Conservation (phyloP, 2,797 vertebrate species). For the Phoeniculus purpureus region DNA sequence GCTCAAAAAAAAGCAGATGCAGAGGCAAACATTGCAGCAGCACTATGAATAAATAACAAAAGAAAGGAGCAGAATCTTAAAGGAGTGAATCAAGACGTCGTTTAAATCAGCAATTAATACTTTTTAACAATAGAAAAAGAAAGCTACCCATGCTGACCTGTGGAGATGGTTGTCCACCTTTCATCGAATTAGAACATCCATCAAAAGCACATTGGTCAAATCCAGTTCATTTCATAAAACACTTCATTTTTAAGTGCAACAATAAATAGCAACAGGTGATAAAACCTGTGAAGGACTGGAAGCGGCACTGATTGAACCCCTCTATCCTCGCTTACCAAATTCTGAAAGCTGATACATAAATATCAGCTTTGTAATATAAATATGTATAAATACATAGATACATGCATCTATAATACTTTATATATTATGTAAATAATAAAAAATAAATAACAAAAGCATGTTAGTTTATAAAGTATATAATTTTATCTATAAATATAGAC, state of each 20-base stretch:
- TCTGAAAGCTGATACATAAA: background rate
- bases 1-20: background rate
- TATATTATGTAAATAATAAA: no score
- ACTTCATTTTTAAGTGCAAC: background rate
- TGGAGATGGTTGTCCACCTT: background rate
- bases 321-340: background rate
- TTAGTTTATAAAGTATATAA: no score
- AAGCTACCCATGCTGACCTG: background rate
- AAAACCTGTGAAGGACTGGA: background rate
- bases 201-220: background rate
- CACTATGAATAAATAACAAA: background rate
- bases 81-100: background rate
- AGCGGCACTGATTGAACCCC: background rate
- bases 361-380: no score
- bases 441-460: no score
- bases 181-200: background rate
- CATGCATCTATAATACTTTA: no score
- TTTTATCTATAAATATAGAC: no score
- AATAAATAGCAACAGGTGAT: background rate
- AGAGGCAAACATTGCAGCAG: background rate
- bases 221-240: background rate
- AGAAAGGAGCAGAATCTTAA: background rate
- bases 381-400: no score
- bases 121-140: background rate
- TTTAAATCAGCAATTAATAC: background rate